Conservation (phyloP, 2,113 vertebrate genomes). For the Cnemophilus loriae region DNA sequence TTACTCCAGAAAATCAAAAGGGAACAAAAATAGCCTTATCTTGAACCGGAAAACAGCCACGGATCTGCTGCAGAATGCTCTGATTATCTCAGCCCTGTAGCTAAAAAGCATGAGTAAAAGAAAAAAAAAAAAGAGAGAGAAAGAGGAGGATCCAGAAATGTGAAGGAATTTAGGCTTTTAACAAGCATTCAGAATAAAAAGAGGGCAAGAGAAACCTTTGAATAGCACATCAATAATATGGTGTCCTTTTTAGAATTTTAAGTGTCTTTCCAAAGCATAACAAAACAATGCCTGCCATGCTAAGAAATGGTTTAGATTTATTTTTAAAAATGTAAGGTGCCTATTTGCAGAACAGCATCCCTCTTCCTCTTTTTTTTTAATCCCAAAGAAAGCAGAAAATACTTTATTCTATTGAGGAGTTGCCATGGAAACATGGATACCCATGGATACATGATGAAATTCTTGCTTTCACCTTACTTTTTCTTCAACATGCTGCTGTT, state of each 20-base stretch:
- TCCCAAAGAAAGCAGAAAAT: conserved; percentile 46
- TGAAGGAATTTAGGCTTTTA: conserved; percentile 7
- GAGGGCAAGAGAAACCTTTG: neutral
- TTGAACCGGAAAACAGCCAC: neutral
- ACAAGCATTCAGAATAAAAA: neutral
- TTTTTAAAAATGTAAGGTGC: neutral
- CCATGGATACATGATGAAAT: conserved; percentile 58
- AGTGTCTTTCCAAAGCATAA: neutral
- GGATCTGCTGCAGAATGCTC: neutral
- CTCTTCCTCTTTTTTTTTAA: neutral
- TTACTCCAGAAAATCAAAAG: neutral
- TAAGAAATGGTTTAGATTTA: neutral
- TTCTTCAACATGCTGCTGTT: conserved; percentile 1
- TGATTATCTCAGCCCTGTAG: neutral
- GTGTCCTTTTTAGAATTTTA: neutral
- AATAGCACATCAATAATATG: neutral
- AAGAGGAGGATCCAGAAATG: neutral
- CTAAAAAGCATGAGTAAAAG: neutral
- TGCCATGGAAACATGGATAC: conserved; percentile 60
- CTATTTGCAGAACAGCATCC: conserved; percentile 18
- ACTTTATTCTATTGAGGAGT: conserved; percentile 57
- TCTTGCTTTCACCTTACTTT: conserved; percentile 42
- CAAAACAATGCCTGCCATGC: neutral
- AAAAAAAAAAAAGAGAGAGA: too few relatives aligned
- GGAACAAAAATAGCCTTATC: neutral